Base-by-base conservation (phyloP, 2,113 vertebrate genomes). In the Heptranchias perlo region DNA sequence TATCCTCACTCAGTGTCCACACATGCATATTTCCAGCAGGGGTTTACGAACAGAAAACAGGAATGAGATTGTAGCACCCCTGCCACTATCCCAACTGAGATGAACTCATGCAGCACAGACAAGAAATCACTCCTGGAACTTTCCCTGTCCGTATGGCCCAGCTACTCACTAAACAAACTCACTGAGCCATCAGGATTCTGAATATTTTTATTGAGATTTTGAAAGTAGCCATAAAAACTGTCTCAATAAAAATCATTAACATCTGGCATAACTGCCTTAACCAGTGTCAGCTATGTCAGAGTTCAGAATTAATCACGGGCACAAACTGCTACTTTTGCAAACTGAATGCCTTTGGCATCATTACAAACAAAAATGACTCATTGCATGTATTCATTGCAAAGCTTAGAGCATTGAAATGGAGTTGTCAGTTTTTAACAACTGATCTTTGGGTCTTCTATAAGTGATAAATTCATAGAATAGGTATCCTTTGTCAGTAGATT, bases 351-450 rank as follows among this genome's bases (percentile, higher is more conserved):
- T 28, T 47, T 65, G n/a, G 58, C 62, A 65, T 94, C 92, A 67
- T 94, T 28, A 39, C 92, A 67, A 47, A 21, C 92, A 94, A 65
- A 94, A 65, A 67, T 65, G 62, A 94, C n/a, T 94, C 92, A 94
- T 65, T 94, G 18, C 61, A 65, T 94, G 39, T 65, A 94, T 47
- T 94, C n/a, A 94, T 65, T 94, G 62, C n/a, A 67, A 94, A 65
- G 64, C 21, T 7, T 62, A 64, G 25, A 94, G 39, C 92, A 64
- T 69, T 95, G 47, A 69, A 95, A 69, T 69, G 2, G 1, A 25
- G 47, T 10, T 69, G 61, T 93, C 61, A 64, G 62, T 49, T 94
- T 94, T 67, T 47, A 69, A 65, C 47, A 95, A 67, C 39, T 52
- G 25, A 95, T 28, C 58, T 62, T 6, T 14, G 49, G 3, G 49